phyloP scores from a whole-genome alignment of 2,888 invertebrate genomes.

The Buathra laborator region DNA sequence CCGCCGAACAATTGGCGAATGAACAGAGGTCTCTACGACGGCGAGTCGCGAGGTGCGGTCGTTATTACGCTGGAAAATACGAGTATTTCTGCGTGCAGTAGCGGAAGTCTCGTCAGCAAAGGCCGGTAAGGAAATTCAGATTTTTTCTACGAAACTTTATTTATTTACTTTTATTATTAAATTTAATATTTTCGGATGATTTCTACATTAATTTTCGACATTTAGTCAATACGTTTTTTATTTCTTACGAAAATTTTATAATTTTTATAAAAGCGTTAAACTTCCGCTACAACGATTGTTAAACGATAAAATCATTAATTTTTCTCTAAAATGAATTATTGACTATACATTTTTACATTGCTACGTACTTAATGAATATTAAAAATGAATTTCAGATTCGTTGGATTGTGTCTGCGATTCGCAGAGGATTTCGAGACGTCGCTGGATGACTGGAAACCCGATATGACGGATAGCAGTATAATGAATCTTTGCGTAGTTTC shows the following conservation, averaged over 20 bases:
- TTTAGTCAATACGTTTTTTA: too few species aligned
- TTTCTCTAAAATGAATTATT: background rate
- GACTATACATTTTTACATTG: background rate
- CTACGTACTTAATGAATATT: background rate
- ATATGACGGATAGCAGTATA: constrained; percentile 91
- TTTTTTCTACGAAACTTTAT: constrained; percentile 32
- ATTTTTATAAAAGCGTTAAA: background rate
- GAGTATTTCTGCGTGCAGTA: constrained; percentile 97
- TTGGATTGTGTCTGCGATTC: constrained; percentile 96
- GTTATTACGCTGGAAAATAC: constrained; percentile 98
- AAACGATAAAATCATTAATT: background rate
- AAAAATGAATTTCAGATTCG: constrained; percentile 88
- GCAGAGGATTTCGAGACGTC: constrained; percentile 99
- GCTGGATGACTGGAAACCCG: constrained; percentile 98
- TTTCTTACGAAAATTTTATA: too few species aligned
- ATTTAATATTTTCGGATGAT: background rate
- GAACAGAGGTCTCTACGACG: constrained; percentile 89
- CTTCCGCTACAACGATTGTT: background rate
- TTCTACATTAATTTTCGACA: background rate
- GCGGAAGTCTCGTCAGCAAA: constrained; percentile 97
- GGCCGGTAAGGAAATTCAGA: constrained; percentile 85
- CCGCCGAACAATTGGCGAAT: constrained; percentile 89
- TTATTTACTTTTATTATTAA: background rate
- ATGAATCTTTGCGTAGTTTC: constrained; percentile 99
- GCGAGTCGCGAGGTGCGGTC: constrained; percentile 95